Conservation (phyloP, 2,797 vertebrate species). For the Potorous gilbertii region DNA sequence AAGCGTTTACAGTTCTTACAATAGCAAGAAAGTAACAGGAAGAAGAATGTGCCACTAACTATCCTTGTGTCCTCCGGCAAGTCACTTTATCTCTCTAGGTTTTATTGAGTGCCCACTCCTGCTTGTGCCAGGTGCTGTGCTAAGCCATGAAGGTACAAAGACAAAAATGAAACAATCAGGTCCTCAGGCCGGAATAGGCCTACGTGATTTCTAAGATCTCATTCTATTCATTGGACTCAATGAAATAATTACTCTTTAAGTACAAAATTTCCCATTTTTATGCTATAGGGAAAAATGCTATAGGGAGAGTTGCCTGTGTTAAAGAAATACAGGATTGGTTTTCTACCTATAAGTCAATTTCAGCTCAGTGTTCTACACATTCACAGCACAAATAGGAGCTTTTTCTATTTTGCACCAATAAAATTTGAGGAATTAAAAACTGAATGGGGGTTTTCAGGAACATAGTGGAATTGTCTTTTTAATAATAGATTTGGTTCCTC, state of each 20-base stretch:
- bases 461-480: constrained; percentile 67
- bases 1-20: background rate
- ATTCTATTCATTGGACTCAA: background rate
- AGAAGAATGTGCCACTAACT: background rate
- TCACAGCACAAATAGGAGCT: constrained; percentile 48
- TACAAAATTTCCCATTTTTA: constrained; percentile 54
- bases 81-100: background rate
- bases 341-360: constrained; percentile 35
- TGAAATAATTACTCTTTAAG: constrained; percentile 35
- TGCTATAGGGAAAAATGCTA: background rate
- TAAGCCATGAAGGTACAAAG: background rate
- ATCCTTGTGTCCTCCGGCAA: background rate
- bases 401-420: constrained; percentile 46
- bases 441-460: constrained; percentile 64
- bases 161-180: background rate
- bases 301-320: background rate
- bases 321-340: constrained; percentile 48
- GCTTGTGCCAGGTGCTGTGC: background rate
- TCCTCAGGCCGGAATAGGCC: background rate
- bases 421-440: constrained; percentile 65
- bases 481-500: constrained; percentile 68
- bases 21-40: background rate
- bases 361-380: constrained; percentile 40
- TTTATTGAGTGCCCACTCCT: background rate
- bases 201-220: background rate